Base-by-base conservation (phyloP, 1,140 invertebrate species). In the Ptiloglossa arizonensis region DNA sequence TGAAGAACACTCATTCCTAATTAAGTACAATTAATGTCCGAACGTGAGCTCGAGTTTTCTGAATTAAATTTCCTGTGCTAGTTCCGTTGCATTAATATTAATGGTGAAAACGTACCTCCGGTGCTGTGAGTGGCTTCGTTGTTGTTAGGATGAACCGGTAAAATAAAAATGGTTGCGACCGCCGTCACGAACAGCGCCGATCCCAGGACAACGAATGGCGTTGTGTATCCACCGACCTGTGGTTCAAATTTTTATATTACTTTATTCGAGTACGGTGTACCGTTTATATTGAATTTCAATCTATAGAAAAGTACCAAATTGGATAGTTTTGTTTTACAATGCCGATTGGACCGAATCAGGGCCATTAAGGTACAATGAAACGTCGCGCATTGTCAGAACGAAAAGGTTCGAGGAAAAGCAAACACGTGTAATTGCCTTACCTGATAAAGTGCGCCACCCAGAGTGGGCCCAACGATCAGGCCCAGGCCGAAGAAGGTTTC, bases 401-500 rank as follows among this genome's bases (percentile, higher is more conserved):
- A 8, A 22, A 32, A 22, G 63, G 6, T 3, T 50, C 13, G n/a
- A 22, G n/a, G 17, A 22, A 41, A 41, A n/a, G 5, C 5, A 29
- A 46, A 6, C 5, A 3, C 29, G 1, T n/a, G 2, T 1, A n/a
- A 46, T 67, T 32, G 17, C 0, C 8, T 75, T 89, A 95, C 94
- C 91, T 95, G 91, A 89, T 96, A 98, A 0, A 98, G 92, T 11
- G 95, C 95, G 8, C 97, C 97, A 1, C 97, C 97, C 9, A 98
- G 93, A 1, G 96, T 97, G 0, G 97, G 97, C 1, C 97, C 97
- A 6, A 97, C 95, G 66, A 98, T 98, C 22, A 97, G 93, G 1
- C 97, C 97, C 0, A 98, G 89, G 0, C 97, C 97, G 89, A 97
- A 97, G 89, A 97, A 98, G 1, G 97, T 98, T 91, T 98, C 97